These are phyloP conservation scores for Vesta saturnalis DNA, from an alignment of 2,888 invertebrate species.

Conservation along the genomic window DNA sequence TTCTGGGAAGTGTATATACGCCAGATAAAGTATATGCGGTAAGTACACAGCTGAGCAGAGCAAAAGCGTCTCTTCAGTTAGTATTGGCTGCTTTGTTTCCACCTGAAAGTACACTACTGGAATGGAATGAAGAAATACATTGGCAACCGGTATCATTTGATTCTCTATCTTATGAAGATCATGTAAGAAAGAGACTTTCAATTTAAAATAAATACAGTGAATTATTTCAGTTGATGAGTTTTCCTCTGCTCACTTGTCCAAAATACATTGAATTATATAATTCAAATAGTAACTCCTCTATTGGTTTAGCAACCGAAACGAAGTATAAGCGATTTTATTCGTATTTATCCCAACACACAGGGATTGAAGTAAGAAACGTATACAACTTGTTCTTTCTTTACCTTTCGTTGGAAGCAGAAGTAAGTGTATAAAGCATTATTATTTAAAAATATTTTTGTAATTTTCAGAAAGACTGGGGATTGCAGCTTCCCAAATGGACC, in stretches of 20 bases:
- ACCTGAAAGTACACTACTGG: slow-evolving; percentile 63
- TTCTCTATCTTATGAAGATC: slow-evolving; percentile 45
- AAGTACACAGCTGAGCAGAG: slow-evolving; percentile 74
- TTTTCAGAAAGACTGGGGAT: slow-evolving; percentile 27
- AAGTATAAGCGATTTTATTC: slow-evolving; percentile 42
- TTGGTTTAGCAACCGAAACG: not conserved
- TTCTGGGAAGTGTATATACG: slow-evolving; percentile 68
- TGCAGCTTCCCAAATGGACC: slow-evolving; percentile 21
- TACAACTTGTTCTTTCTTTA: not conserved
- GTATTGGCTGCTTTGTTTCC: no score
- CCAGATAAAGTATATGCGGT: slow-evolving; percentile 66
- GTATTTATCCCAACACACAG: slow-evolving; percentile 23
- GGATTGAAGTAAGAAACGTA: not conserved
- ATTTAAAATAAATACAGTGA: not conserved
- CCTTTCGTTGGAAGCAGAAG: slow-evolving; percentile 11
- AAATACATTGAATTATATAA: slow-evolving; percentile 40
- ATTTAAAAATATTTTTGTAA: no score
- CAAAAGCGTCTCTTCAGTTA: slow-evolving; percentile 76
- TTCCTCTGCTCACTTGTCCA: slow-evolving; percentile 46
- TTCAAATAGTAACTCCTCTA: slow-evolving; percentile 30
- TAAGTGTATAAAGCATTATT: no score
- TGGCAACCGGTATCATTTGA: slow-evolving; percentile 55
- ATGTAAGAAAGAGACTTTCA: slow-evolving; percentile 23
- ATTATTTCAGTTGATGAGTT: slow-evolving; percentile 45
- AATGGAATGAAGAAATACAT: slow-evolving; percentile 63